phyloP scores from a whole-genome alignment of 1,140 invertebrate species.

The Onthophagus taurus region DNA sequence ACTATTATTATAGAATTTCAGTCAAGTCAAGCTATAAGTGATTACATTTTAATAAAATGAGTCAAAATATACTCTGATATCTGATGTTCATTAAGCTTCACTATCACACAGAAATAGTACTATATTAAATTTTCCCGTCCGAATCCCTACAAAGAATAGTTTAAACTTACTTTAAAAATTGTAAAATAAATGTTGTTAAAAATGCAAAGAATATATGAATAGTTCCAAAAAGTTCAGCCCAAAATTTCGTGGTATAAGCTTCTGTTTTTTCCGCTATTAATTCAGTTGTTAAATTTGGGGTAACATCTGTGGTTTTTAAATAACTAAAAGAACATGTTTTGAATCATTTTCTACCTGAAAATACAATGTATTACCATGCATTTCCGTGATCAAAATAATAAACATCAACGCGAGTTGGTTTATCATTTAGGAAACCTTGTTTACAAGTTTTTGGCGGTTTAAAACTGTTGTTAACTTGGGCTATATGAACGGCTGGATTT shows the following conservation, averaged over 20 bases:
- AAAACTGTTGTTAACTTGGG: background rate
- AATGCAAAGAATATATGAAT: conserved; percentile 51
- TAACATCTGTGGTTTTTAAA: conserved; percentile 49
- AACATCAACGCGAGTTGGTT: conserved; percentile 45
- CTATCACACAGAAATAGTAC: background rate
- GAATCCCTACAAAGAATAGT: too few relatives aligned
- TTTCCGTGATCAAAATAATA: conserved; percentile 61
- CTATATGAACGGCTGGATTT: conserved; percentile 15
- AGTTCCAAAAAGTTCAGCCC: conserved; percentile 56
- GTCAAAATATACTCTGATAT: background rate
- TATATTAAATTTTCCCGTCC: too few relatives aligned
- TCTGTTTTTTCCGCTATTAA: conserved; percentile 48
- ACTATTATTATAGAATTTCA: background rate
- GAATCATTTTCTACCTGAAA: conserved; percentile 4
- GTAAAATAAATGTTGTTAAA: conserved; percentile 50
- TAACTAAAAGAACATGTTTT: conserved; percentile 34
- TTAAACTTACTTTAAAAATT: conserved; percentile 37
- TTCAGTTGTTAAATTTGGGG: conserved; percentile 46
- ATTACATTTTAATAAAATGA: background rate
- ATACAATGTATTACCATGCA: conserved; percentile 39
- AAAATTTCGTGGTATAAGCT: conserved; percentile 48
- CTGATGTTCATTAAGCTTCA: background rate
- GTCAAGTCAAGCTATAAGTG: background rate
- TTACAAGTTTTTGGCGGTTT: conserved; percentile 10
- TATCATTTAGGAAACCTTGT: background rate